Evolutionary conservation across 2,888 invertebrate species (phyloP).

Genomic region (Philereme transversata): DNA sequence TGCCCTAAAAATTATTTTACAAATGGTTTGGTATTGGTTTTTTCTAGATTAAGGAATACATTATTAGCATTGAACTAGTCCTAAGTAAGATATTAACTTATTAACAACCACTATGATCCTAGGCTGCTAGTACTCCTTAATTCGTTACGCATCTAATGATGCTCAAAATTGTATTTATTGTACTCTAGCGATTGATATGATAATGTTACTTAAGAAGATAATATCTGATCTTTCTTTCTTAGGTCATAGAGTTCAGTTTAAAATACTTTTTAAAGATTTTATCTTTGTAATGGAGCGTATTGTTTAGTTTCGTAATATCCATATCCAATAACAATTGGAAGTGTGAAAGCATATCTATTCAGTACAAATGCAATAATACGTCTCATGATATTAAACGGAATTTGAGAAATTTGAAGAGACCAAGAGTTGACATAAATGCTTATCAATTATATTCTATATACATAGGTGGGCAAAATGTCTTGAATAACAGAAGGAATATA

Average conservation of each 20-base stretch:
- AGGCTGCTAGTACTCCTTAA: no score
- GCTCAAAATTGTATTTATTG: slow-evolving; percentile 15
- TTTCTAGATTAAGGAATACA: no score
- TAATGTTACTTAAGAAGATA: slow-evolving; percentile 12
- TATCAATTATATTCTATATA: no score
- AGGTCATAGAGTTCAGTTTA: slow-evolving; percentile 20
- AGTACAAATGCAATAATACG: slow-evolving; percentile 39
- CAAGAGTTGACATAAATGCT: no score
- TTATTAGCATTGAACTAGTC: no score
- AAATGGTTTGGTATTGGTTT: no score
- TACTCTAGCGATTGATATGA: slow-evolving; percentile 15
- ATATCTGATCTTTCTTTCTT: not conserved
- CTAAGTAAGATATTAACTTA: no score
- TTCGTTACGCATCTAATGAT: slow-evolving; percentile 6
- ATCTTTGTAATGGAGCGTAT: slow-evolving; percentile 22
- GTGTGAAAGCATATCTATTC: slow-evolving; percentile 60
- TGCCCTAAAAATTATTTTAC: no score
- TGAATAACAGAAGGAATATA: no score
- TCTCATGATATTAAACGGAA: slow-evolving; percentile 35
- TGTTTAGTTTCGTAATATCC: slow-evolving; percentile 52
- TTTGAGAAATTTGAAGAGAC: no score
- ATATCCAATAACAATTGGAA: slow-evolving; percentile 58
- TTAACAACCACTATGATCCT: no score
- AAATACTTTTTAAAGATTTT: slow-evolving; percentile 1
- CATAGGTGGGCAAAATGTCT: no score